Base-by-base conservation (phyloP, 2,888 invertebrate species). In the Hofmannophila pseudospretella region DNA sequence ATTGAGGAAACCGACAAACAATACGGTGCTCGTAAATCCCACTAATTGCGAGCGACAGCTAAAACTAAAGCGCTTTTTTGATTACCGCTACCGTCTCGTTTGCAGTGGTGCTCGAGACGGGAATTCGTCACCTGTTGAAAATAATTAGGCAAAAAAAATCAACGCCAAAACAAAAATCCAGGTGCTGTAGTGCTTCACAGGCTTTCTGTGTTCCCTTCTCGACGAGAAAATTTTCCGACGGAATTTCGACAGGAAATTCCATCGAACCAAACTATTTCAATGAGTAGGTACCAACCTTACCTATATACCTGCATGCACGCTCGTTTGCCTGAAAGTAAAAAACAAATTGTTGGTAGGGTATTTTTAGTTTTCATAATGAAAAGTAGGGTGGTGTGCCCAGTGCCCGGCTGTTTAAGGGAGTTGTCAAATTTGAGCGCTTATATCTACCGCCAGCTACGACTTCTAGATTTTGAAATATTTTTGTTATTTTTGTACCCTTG, bases 111-210 rank as follows among this genome's bases (percentile, higher is more conserved):
- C 85, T 85, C 66, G 76, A 84, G 82, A 81, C 81, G 69, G 56
- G 67, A 77, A 78, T 81, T 82, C 85, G 85, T 85, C 85, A 85
- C 85, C 85, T 85, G 85, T 84, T 84, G 74, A 80, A 86, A 87
- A 87, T 88, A 88, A 88, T 87, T 87, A 88, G 87, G 82, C 85
- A 87, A 87, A 88, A 86, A 73, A 86, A 85, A 78, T 76, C 74
- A 56, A 71, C 63, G 70, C 63, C 65, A 79, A 78, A 84, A 85
- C 81, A 86, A 85, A 84, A 85, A 77, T 71, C 49, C 72, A 68
- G 77, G 77, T 76, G 80, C 71, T 67, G 72, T 58, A 59, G 61
- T 59, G 65, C 70, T 73, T 67, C 58, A 71, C 73, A 68, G 66
- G 67, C 67, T 54, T 63, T 67, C 73, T 75, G 76, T 75, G 75